Percentiles rank a stretch among this genome's conserved stretches.
These are phyloP conservation scores for Setipinna tenuifilis DNA, from an alignment of 2,797 vertebrate genomes.

Conservation along the genomic window DNA sequence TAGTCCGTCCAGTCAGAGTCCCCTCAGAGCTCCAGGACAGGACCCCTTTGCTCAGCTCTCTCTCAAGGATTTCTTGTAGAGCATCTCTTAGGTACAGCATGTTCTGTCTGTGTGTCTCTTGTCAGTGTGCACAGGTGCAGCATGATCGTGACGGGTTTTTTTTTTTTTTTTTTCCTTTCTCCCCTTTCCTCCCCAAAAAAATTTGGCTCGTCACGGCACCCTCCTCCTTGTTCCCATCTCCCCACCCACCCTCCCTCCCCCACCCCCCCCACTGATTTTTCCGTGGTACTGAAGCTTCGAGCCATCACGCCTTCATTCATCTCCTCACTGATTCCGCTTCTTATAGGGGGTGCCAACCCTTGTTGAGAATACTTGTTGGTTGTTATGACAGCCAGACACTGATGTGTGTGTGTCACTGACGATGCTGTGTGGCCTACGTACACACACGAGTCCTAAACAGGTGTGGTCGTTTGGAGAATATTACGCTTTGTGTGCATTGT, in stretches of 20 bases:
- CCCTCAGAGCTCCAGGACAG: slow-evolving; percentile 88
- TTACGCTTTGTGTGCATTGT: not conserved
- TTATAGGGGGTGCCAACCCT: not conserved
- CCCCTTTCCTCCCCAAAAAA: not conserved
- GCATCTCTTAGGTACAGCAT: slow-evolving; percentile 84
- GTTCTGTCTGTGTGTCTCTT: slow-evolving; percentile 46
- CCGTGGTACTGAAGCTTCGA: not conserved
- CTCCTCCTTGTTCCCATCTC: too few relatives aligned
- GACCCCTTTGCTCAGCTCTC: slow-evolving; percentile 90
- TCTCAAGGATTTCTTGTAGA: slow-evolving; percentile 94
- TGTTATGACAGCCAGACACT: not conserved
- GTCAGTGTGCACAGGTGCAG: slow-evolving; percentile 35
- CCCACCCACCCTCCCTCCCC: not conserved
- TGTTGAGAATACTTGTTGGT: not conserved
- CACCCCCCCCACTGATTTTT: not conserved
- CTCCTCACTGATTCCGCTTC: not conserved
- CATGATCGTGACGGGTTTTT: slow-evolving; percentile 43
- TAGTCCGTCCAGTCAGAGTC: slow-evolving; percentile 90
- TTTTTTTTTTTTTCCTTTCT: not conserved
- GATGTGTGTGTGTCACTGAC: not conserved
- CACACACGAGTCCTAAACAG: not conserved
- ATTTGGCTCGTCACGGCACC: not conserved
- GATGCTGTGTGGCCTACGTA: not conserved
- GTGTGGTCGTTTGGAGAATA: not conserved
- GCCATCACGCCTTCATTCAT: slow-evolving; percentile 6